Evolutionary conservation across 1,140 invertebrate species (phyloP), one percentile per base, ranked within the genome.

Genomic region (Musca domestica): DNA sequence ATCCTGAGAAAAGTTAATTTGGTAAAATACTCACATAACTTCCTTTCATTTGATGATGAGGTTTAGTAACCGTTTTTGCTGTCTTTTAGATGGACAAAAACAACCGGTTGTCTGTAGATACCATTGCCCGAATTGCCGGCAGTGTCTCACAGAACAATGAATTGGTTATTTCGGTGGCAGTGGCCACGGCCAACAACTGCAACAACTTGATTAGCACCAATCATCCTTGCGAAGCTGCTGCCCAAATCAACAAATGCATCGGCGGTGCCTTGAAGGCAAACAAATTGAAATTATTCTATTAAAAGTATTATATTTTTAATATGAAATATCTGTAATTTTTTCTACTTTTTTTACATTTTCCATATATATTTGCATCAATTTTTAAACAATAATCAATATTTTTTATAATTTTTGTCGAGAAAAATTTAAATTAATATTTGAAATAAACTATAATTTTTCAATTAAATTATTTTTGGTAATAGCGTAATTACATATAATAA

Each of bases 171-270:
- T 72, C 77, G 0, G n/a, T 80, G 71, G 76, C 66, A 56, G 69
- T 65, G 68, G 74, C 71, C 46, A 46, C 74, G 48, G 77, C 77
- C n/a, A 73, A 77, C 23, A 71, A 67, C 63, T 80, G 77, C 56
- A 80, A 80, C 70, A 71, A 72, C 0, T 7, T 58, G 10, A 47
- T 56, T 1, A 41, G 63, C 15, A 51, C 70, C 7, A 49, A 70
- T 3, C 17, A 70, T 22, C 46, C 72, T 14, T 80, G 77, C 56
- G 77, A 80, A 56, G 74, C 67, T 2, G 77, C 77, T 0, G 71
- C 73, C 63, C 71, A 74, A 58, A 69, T 77, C 6, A 80, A 77
- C 12, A 73, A 76, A 46, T 80, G 77, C 70, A 76, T 80, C n/a
- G 66, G 68, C 10, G 64, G 67, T 9, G 77, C 77, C 5, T 14